A percentile compares a stretch with the other conserved stretches of the same genome.
phyloP scores from a whole-genome alignment of 2,888 invertebrate species.

The Xestia ashworthii region DNA sequence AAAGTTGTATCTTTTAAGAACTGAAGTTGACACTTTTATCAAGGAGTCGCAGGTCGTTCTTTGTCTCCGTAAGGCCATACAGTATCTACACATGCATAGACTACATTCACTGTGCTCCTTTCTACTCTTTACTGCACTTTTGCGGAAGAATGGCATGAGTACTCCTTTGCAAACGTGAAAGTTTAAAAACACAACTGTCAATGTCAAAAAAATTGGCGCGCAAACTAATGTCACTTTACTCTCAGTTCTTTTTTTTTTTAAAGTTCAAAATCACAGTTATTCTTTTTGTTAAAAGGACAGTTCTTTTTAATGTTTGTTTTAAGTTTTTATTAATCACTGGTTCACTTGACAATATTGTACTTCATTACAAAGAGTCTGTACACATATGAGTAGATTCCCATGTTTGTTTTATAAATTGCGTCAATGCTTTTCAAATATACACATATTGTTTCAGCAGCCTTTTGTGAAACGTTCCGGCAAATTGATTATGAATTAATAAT shows the following conservation, averaged over 20 bases:
- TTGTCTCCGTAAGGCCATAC: conserved; percentile 81
- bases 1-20: conserved; percentile 86
- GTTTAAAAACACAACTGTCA: conserved; percentile 51
- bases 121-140: conserved; percentile 79
- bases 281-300: conserved; percentile 11
- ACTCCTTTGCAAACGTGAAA: conserved; percentile 78
- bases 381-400: conserved; percentile 87
- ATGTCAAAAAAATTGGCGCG: conserved; percentile 51
- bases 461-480: not conserved
- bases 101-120: conserved; percentile 85
- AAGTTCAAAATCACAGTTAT: conserved; percentile 22
- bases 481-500: conserved; percentile 20
- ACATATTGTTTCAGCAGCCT: conserved; percentile 47
- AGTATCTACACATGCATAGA: conserved; percentile 82
- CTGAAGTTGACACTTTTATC: conserved; percentile 83
- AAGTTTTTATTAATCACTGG: conserved; percentile 29
- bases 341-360: conserved; percentile 71
- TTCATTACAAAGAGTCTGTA: conserved; percentile 87
- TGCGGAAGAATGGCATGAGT: conserved; percentile 86
- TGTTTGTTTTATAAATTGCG: conserved; percentile 70
- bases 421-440: conserved; percentile 43
- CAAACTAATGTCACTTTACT: conserved; percentile 37
- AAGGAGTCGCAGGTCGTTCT: conserved; percentile 83
- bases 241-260: conserved; percentile 28
- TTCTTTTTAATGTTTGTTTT: conserved; percentile 35